These are phyloP conservation scores for Euphysa ruthae DNA, from an alignment of 30 jellyfish, hydroid and myxozoan species.

Conservation along the genomic window DNA sequence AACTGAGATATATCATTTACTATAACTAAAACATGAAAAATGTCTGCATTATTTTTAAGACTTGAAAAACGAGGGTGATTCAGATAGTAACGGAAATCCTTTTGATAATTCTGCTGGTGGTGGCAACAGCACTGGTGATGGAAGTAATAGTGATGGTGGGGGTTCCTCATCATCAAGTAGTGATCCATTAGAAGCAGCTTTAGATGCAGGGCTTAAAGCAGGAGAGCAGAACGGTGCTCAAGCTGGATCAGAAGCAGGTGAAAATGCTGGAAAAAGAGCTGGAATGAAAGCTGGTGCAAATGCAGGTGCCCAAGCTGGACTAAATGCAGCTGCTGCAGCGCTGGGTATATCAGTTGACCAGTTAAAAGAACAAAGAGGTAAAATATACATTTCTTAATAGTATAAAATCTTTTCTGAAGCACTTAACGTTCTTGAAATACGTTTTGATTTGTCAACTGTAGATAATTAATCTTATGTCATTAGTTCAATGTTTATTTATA, in stretches of 20 bases:
- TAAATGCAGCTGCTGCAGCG: slow-evolving; percentile 83
- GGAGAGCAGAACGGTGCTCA: slow-evolving; percentile 71
- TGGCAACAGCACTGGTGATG: neutral
- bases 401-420: no score
- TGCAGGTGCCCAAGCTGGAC: slow-evolving; percentile 76
- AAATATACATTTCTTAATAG: no score
- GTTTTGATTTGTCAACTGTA: no score
- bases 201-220: slow-evolving; percentile 72
- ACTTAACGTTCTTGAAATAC: no score
- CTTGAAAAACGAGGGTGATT: slow-evolving; percentile 23
- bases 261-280: slow-evolving; percentile 77
- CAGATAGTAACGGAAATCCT: slow-evolving; percentile 15
- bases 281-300: slow-evolving; percentile 82
- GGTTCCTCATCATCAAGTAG: slow-evolving; percentile 24
- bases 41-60: no score
- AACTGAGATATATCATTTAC: no score
- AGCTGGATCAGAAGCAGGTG: slow-evolving; percentile 85
- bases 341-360: slow-evolving; percentile 64
- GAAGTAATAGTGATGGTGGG: slow-evolving; percentile 1
- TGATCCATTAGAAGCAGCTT: slow-evolving; percentile 74
- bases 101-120: slow-evolving; percentile 33
- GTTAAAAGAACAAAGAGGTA: slow-evolving; percentile 45
- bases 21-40: no score
- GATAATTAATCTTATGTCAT: no score
- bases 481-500: no score